A percentile compares a stretch with the other conserved stretches of the same genome.
Conservation (phyloP, 1,140 invertebrate species). For the Cyrtorhinus lividipennis region DNA sequence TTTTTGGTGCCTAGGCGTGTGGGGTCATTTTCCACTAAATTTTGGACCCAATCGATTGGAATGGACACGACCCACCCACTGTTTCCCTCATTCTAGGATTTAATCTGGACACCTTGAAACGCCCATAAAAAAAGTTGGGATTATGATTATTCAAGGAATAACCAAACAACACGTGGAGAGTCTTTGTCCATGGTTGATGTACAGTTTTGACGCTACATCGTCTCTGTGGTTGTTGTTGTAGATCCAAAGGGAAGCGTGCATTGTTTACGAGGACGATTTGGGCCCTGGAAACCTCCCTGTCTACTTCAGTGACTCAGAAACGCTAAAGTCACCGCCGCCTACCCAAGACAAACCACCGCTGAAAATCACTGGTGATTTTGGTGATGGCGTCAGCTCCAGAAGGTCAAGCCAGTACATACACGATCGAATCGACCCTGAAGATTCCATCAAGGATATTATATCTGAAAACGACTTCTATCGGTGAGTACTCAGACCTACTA, state of each 20-base stretch:
- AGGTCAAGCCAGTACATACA: conserved; percentile 25
- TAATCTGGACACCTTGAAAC: too few relatives aligned
- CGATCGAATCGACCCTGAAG: conserved; percentile 43
- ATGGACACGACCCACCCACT: too few relatives aligned
- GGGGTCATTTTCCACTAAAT: too few relatives aligned
- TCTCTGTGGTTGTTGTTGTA: neutral
- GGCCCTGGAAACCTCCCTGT: conserved; percentile 18
- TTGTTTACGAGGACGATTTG: conserved; percentile 27
- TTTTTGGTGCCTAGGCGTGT: too few relatives aligned
- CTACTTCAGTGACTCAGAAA: conserved; percentile 28
- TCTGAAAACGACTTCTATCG: conserved; percentile 48
- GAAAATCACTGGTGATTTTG: conserved; percentile 28
- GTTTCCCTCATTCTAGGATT: too few relatives aligned
- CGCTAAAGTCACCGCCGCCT: conserved; percentile 17
- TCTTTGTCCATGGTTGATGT: too few relatives aligned
- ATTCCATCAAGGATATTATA: conserved; percentile 46
- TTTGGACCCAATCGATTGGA: too few relatives aligned
- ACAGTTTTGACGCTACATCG: too few relatives aligned
- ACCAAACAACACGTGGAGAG: too few relatives aligned
- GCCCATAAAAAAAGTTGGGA: too few relatives aligned
- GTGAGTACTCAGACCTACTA: conserved; percentile 28
- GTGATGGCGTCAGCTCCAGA: conserved; percentile 17
- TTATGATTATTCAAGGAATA: too few relatives aligned
- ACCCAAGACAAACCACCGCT: conserved; percentile 21
- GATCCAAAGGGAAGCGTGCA: conserved; percentile 28